Evolutionary conservation across 2,888 invertebrate genomes (phyloP).

Genomic region (Cerceris ruficornis): DNA sequence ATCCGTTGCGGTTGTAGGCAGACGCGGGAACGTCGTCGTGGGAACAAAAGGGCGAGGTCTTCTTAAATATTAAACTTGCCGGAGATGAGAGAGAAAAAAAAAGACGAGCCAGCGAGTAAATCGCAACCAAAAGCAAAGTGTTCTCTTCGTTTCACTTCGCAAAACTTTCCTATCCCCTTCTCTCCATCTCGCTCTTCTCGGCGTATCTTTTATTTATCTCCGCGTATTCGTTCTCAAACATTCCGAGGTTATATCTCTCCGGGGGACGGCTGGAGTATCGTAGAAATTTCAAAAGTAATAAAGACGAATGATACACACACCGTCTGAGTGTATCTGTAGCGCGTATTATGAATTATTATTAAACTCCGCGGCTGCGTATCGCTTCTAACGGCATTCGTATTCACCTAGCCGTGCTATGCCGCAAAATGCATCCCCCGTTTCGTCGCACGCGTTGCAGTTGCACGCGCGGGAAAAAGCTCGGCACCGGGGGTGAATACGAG

Average conservation of each 20-base stretch:
- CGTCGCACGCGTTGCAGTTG: not conserved
- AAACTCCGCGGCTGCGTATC: constrained; percentile 1
- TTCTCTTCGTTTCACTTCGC: not conserved
- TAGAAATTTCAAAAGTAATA: constrained; percentile 38
- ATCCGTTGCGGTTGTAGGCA: not conserved
- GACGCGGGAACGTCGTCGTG: not conserved
- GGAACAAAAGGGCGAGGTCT: constrained; percentile 35
- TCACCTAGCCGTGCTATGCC: not conserved
- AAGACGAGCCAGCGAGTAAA: constrained; percentile 34
- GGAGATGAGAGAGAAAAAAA: constrained; percentile 31
- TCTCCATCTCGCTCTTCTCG: not conserved
- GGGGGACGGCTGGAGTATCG: constrained; percentile 9
- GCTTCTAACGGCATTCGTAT: not conserved
- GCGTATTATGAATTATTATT: constrained; percentile 24
- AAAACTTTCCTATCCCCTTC: not conserved
- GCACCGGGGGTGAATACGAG: not conserved
- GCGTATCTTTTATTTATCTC: constrained; percentile 23
- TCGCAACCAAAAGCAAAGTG: not conserved
- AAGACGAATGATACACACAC: constrained; percentile 18
- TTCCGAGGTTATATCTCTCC: not conserved
- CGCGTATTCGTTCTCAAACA: constrained; percentile 14
- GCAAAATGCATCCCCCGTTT: too few relatives aligned
- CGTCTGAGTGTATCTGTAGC: not conserved
- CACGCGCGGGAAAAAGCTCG: constrained; percentile 3
- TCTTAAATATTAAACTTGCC: constrained; percentile 41